Evolutionary conservation across 2,888 invertebrate genomes (phyloP), one percentile per base, ranked within the genome.

Genomic region (Eupithecia exiguata): DNA sequence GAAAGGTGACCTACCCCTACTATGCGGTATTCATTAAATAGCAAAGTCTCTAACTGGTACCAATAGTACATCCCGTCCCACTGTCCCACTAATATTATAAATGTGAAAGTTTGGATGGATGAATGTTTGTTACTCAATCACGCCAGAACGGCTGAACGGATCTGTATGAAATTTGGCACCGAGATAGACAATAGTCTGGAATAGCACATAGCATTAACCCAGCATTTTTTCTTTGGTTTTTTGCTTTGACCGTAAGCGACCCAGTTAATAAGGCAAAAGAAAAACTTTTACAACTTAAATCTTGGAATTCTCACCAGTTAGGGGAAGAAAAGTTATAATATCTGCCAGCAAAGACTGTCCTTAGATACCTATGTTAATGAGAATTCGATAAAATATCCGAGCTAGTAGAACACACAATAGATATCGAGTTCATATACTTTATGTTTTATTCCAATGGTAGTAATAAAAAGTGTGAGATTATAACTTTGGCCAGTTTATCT

Each of bases 401-500:
- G 38, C 38, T 38, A 38, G n/a, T 38, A 38, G 38, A 30, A 62
- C 65, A 63, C 38, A 38, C 65, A 65, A 38, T 38, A n/a, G 38
- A n/a, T 65, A 65, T 65, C n/a, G 16, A 65, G n/a, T 65, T 35
- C 35, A 21, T 38, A 65, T 38, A 35, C 38, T 36, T n/a, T n/a
- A 63, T n/a, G 65, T 65, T 65, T 38, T 36, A 36, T 65, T 65
- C 65, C 18, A n/a, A 38, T 36, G 21, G 21, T n/a, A 62, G 10
- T 36, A 65, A 65, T 38, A 38, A 62, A 1, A 62, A 65, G 38
- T 21, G 18, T 38, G n/a, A 38, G 18, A 35, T 18, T 65, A 38
- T 35, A 12, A 38, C 38, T 65, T 35, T 46, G 35, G 4, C 35
- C 63, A 65, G 18, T 65, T 65, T n/a, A 46, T 35, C 75, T 67